Base-by-base conservation (phyloP, 2,888 invertebrate genomes). In the Ethmia dodecea region DNA sequence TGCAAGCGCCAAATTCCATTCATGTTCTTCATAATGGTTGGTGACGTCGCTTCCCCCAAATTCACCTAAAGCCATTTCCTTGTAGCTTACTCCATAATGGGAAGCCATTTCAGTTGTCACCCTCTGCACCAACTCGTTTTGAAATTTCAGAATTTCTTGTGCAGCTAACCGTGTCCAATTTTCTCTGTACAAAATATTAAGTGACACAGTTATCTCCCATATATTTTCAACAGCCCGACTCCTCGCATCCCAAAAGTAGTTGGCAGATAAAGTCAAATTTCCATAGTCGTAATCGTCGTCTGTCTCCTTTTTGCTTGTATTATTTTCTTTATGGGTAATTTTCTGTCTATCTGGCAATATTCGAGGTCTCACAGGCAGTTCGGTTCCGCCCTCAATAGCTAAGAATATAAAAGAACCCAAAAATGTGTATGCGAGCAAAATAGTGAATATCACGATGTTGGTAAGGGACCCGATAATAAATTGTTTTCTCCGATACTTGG, bases 1-100 rank as follows among this genome's bases (percentile, higher is more conserved):
- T 35, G 97, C 95, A 60, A 93, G 91, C 35, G 95, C 94, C 71
- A 95, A 92, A 71, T 93, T 94, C 95, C 95, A 95, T 71, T 95
- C 94, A 69, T 92, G 90, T 53, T 92, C 91, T 48, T 87, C 83
- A 48, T 78, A 76, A 73, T 84, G 70, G 72, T 78, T 72, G 49
- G 67, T 62, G 49, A 75, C 51, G 60, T 77, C 76, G 47, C 55
- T 62, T 25, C 69, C 75, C 40, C 70, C 73, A 34, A 76, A 81
- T 61, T 81, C 87, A 5, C 86, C 87, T 4, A 87, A 59, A 28
- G 87, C 86, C 86, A 86, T 84, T 57, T 87, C 87, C 49, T 74
- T 71, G 61, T 86, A 86, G 57, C 83, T 84, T 43, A 81, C 81
- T 52, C 87, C 80, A 73, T 89, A 79, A 66, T 87, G 88, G 68